phyloP scores from a whole-genome alignment of 1,140 invertebrate species.

The Episyrphus balteatus region DNA sequence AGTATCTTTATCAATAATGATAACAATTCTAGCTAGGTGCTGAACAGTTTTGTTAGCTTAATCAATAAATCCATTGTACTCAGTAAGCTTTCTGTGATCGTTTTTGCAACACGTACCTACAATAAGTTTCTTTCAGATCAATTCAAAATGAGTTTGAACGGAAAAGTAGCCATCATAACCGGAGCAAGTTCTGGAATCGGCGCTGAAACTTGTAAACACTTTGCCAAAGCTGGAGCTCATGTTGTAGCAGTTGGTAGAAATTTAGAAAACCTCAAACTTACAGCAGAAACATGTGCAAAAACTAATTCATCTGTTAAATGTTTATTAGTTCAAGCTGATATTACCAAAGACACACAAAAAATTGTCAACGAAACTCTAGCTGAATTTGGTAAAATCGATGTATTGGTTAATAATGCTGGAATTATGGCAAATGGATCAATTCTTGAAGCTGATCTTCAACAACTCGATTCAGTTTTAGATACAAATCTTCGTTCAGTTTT shows the following conservation, averaged over 20 bases:
- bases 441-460: slow-evolving; percentile 61
- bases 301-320: neutral
- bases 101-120: too few relatives aligned
- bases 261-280: slow-evolving; percentile 41
- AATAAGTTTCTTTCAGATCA: too few relatives aligned
- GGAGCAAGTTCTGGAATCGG: slow-evolving; percentile 86
- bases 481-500: slow-evolving; percentile 76
- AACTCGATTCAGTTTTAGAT: slow-evolving; percentile 74
- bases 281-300: slow-evolving; percentile 42
- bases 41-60: too few relatives aligned
- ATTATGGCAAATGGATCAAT: slow-evolving; percentile 55
- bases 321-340: slow-evolving; percentile 40
- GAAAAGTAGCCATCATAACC: slow-evolving; percentile 60
- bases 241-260: slow-evolving; percentile 66
- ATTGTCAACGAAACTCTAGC: slow-evolving; percentile 59
- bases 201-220: slow-evolving; percentile 61
- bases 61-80: too few relatives aligned
- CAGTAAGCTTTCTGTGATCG: too few relatives aligned
- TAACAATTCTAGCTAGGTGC: too few relatives aligned
- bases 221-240: slow-evolving; percentile 62
- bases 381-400: slow-evolving; percentile 61
- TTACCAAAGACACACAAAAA: slow-evolving; percentile 63
- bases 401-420: slow-evolving; percentile 82
- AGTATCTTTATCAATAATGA: too few relatives aligned
- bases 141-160: slow-evolving; percentile 19